These are phyloP conservation scores for Pitangus sulphuratus DNA, from an alignment of 2,797 vertebrate genomes.

Conservation along the genomic window DNA sequence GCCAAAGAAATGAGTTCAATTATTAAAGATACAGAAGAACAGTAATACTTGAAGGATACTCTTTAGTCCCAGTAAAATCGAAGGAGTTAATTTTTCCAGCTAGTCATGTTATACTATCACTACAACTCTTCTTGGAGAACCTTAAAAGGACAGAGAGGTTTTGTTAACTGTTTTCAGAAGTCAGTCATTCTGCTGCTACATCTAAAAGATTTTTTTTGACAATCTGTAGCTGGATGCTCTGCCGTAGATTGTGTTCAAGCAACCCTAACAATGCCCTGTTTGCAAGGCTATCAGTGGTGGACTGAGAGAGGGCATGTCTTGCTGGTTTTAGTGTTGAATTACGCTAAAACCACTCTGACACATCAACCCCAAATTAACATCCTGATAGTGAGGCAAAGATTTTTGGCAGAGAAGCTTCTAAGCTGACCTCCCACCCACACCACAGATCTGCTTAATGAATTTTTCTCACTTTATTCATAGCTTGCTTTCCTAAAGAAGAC, in stretches of 20 bases:
- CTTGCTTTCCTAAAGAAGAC: background rate
- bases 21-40: background rate
- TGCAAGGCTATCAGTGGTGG: background rate
- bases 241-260: background rate
- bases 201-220: background rate
- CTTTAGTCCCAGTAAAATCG: background rate
- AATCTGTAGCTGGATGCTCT: background rate
- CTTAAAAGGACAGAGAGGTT: background rate
- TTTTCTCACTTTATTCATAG: background rate
- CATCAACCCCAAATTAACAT: background rate
- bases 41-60: background rate
- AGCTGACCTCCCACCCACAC: background rate
- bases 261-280: background rate
- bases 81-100: background rate
- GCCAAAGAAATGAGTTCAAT: background rate
- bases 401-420: background rate
- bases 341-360: background rate
- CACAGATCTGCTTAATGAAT: background rate
- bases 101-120: background rate
- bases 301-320: background rate
- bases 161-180: background rate
- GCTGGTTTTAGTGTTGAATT: background rate
- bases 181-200: background rate
- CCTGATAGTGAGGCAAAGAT: background rate
- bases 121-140: background rate